These are phyloP conservation scores for Leucophora obtusa DNA, from an alignment of 2,888 invertebrate species.

Conservation along the genomic window DNA sequence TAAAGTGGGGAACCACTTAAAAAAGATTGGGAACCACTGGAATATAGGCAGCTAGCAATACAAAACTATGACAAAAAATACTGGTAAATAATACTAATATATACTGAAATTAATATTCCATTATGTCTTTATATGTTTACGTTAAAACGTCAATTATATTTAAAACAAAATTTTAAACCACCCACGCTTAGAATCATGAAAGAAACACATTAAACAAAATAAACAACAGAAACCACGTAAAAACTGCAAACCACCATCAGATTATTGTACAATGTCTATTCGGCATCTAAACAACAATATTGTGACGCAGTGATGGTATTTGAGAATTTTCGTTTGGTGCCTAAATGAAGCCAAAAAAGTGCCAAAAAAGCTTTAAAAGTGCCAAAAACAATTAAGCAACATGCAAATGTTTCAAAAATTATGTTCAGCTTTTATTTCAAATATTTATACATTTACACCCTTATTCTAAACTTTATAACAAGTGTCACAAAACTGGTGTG, in stretches of 20 bases:
- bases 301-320: too few species aligned
- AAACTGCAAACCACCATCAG: neutral
- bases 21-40: too few species aligned
- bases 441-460: too few species aligned
- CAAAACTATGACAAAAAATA: constrained; percentile 2
- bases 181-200: constrained; percentile 13
- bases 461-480: too few species aligned
- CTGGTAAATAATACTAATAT: neutral
- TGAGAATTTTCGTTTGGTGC: too few species aligned
- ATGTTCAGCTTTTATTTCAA: too few species aligned
- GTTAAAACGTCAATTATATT: constrained; percentile 1
- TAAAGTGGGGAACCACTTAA: too few species aligned
- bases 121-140: constrained; percentile 22
- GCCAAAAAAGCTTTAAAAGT: too few species aligned
- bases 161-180: neutral
- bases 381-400: too few species aligned
- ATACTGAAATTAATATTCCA: neutral
- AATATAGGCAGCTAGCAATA: neutral
- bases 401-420: too few species aligned
- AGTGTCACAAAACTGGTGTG: too few species aligned
- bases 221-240: neutral
- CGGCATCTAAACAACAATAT: constrained; percentile 24
- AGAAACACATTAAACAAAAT: constrained; percentile 26
- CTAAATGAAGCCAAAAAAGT: too few species aligned
- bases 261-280: constrained; percentile 9